Evolutionary conservation across 2,888 invertebrate species (phyloP).

Genomic region (Callinectes sapidus): DNA sequence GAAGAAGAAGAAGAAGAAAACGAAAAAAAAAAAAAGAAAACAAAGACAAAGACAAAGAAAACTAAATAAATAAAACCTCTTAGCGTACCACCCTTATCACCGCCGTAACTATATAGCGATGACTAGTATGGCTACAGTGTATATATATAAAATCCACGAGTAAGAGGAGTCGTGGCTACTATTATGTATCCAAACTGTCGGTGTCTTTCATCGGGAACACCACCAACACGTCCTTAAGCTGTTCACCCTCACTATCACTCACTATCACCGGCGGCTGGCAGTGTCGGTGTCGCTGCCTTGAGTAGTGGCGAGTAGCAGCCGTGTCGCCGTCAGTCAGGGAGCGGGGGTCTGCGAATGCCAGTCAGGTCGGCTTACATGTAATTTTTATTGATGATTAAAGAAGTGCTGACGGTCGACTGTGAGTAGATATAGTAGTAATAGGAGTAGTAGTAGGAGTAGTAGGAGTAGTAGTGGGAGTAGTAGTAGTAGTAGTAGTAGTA

Average conservation of each 20-base stretch:
- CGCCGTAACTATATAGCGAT: no score
- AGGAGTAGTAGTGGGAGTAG: neutral
- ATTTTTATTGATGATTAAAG: neutral
- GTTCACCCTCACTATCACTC: no score
- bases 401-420: neutral
- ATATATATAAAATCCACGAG: neutral
- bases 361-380: neutral
- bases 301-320: neutral
- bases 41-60: no score
- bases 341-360: neutral
- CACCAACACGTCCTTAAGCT: neutral
- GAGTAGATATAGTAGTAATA: neutral
- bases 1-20: neutral
- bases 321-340: neutral
- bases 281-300: neutral
- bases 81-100: no score
- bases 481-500: no score
- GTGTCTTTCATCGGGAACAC: neutral
- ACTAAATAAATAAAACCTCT: no score
- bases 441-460: neutral
- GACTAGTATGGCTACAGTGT: no score
- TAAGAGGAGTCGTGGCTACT: neutral
- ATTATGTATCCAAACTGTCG: conserved; percentile 13
- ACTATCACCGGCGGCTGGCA: neutral
- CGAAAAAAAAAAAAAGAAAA: neutral